Percentiles rank a stretch among this genome's conserved stretches.
phyloP scores from a whole-genome alignment of 2,113 vertebrate species.

The Natator depressus region DNA sequence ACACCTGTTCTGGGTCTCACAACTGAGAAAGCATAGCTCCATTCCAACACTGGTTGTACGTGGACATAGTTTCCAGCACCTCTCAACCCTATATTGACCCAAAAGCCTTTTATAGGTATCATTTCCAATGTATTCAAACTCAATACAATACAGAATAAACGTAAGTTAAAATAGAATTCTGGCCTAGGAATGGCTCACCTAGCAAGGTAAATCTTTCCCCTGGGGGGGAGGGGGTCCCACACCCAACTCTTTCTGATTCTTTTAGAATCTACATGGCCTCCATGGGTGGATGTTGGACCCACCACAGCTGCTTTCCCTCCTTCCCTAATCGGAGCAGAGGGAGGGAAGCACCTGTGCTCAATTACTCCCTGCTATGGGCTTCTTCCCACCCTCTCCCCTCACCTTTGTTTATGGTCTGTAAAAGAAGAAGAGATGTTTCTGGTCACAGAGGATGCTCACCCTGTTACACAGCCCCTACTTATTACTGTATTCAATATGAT shows the following conservation, averaged over 20 bases:
- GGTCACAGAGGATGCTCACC: background rate
- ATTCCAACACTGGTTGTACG: constrained; percentile 10
- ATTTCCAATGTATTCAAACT: constrained; percentile 1
- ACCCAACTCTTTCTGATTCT: background rate
- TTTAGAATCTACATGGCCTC: background rate
- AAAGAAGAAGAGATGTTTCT: background rate
- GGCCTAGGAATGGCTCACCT: background rate
- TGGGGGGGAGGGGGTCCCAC: background rate
- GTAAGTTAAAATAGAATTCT: background rate
- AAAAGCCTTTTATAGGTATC: background rate
- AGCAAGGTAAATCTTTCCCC: background rate
- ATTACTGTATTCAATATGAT: background rate
- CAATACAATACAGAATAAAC: background rate
- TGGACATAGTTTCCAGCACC: background rate
- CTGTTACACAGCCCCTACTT: background rate
- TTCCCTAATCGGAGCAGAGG: background rate
- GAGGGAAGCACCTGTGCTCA: background rate
- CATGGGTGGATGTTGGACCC: background rate
- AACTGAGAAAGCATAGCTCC: constrained; percentile 32
- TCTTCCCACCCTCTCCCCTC: background rate
- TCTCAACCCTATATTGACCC: background rate
- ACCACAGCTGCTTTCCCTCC: background rate
- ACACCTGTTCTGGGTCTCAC: constrained; percentile 28
- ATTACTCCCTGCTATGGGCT: background rate
- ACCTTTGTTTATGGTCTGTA: background rate